A percentile compares a stretch with the other conserved stretches of the same genome.
phyloP scores from a whole-genome alignment of 2,113 vertebrate genomes.

The Melanotaenia duboulayi region DNA sequence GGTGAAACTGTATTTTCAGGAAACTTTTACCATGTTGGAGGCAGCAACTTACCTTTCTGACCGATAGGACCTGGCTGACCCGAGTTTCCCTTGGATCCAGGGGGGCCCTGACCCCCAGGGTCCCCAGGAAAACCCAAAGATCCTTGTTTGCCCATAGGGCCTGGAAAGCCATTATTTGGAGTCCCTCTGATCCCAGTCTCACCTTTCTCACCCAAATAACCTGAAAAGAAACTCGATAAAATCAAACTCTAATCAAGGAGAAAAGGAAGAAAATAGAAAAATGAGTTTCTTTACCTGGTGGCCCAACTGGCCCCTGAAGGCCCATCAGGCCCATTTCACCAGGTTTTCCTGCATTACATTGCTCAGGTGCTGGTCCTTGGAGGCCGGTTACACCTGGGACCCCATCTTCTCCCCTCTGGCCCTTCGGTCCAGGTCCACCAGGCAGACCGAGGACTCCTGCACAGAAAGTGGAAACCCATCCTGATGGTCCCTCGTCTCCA shows the following conservation, averaged over 20 bases:
- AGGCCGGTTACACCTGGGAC: slow-evolving; percentile 41
- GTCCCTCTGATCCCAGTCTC: slow-evolving; percentile 46
- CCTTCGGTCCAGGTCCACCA: slow-evolving; percentile 51
- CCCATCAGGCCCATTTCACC: slow-evolving; percentile 50
- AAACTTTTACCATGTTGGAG: background rate
- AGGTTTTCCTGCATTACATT: slow-evolving; percentile 52
- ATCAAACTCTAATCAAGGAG: background rate
- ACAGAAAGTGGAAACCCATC: background rate
- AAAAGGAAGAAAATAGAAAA: no score
- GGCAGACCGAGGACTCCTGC: slow-evolving; percentile 51
- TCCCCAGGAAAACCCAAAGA: slow-evolving; percentile 65
- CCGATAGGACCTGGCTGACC: slow-evolving; percentile 59
- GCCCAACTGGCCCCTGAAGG: slow-evolving; percentile 61
- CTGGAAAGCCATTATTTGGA: slow-evolving; percentile 62
- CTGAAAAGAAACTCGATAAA: slow-evolving; percentile 41
- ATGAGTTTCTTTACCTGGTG: slow-evolving; percentile 52
- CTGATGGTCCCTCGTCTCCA: no score
- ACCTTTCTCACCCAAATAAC: slow-evolving; percentile 72
- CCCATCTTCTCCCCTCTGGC: slow-evolving; percentile 64
- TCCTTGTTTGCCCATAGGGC: slow-evolving; percentile 67
- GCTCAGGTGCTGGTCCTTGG: slow-evolving; percentile 20
- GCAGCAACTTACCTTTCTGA: slow-evolving; percentile 63
- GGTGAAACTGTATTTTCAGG: background rate
- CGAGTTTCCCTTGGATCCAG: slow-evolving; percentile 64
- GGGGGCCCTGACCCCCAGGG: slow-evolving; percentile 60